phyloP scores from a whole-genome alignment of 1,140 invertebrate species.

The Zaprionus davidi region DNA sequence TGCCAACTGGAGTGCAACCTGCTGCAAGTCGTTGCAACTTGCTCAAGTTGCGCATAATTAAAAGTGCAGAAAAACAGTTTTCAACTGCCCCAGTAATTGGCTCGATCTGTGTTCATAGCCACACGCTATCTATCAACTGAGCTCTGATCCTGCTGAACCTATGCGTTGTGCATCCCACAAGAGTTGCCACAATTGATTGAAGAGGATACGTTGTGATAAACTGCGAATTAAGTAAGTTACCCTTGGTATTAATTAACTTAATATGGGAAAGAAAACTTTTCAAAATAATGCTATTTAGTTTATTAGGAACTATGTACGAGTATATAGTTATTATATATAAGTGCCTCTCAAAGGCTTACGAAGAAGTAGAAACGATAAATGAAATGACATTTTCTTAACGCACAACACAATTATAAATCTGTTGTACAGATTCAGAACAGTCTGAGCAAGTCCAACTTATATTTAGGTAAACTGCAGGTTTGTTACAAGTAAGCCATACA shows the following conservation, averaged over 20 bases:
- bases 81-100: constrained; percentile 54
- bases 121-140: constrained; percentile 31
- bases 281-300: not conserved
- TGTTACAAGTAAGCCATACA: too few relatives aligned
- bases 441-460: too few relatives aligned
- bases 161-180: not conserved
- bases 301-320: too few relatives aligned
- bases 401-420: too few relatives aligned
- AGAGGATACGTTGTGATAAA: not conserved
- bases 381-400: too few relatives aligned
- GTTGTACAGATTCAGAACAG: too few relatives aligned
- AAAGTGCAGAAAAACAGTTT: constrained; percentile 57
- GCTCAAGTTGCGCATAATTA: constrained; percentile 67
- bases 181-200: not conserved
- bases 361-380: too few relatives aligned
- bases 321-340: too few relatives aligned
- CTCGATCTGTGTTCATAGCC: constrained; percentile 33
- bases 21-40: constrained; percentile 34
- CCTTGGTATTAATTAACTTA: not conserved
- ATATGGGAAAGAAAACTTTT: not conserved
- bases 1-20: constrained; percentile 23
- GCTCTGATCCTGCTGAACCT: constrained; percentile 18
- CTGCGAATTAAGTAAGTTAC: not conserved
- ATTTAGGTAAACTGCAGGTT: too few relatives aligned
- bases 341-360: too few relatives aligned